Base-by-base conservation (phyloP, 2,888 invertebrate genomes). In the Cephus pygmeus region DNA sequence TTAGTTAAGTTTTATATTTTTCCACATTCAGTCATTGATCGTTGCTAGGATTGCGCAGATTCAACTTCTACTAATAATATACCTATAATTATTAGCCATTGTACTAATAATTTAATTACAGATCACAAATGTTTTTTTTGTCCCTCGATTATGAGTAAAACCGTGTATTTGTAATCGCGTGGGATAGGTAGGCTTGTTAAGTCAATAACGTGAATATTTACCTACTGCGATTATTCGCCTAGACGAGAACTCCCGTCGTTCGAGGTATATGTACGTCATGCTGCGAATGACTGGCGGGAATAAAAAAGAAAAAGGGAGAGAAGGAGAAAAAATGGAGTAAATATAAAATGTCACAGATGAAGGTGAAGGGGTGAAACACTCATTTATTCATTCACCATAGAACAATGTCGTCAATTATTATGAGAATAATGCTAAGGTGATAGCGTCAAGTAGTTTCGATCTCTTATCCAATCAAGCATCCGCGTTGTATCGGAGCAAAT, bases 1-100 rank as follows among this genome's bases (percentile, higher is more conserved):
- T 91, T 90, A 90, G 89, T 90, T 90, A 90, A 90, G 90, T 91
- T 91, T 91, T 91, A 89, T 91, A 91, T 90, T 91, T 91, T 91
- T 91, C 89, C 88, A 90, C 89, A 87, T 81, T 88, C 87, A 90
- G 90, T 90, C 90, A 90, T 89, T 88, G 87, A 90, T 90, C 88
- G 88, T 90, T 90, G 88, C 87, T 89, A 89, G 88, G 78, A 75
- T 82, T 84, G 82, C 80, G 81, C 81, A 82, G 81, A 79, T 81
- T 77, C 83, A 80, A 81, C 80, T 82, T 82, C 81, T 81, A 81
- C 82, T 81, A 81, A 83, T 82, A 81, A 80, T 80, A 83, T 85
- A 82, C 76, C 82, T 85, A 86, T 85, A 84, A 87, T 85, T 86
- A 87, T 87, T 87, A 87, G 83, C 81, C 82, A 82, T 85, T 85